Evolutionary conservation across 2,888 invertebrate species (phyloP), one percentile per base, ranked within the genome.

Genomic region (Scaptomyza polygonia): DNA sequence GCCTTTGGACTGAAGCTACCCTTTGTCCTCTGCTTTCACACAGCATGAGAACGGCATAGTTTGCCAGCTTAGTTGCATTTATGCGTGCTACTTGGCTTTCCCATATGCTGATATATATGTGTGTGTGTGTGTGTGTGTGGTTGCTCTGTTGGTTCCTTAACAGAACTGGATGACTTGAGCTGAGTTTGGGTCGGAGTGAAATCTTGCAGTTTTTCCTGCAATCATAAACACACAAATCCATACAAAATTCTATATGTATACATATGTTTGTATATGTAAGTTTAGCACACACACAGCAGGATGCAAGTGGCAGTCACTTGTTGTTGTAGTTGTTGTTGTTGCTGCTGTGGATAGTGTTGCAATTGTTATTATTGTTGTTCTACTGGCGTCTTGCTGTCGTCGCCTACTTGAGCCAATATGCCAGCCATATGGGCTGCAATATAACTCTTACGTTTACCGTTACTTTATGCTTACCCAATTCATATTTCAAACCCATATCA

Each of bases 1-100:
- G 51, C 51, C 29, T 45, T 51, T 57, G 56, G 49, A 42, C 39
- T 52, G 62, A 16, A 16, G 39, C 39, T 9, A 39, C 16, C 16
- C 21, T 34, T 12, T 27, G 51, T 48, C 44, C 39, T 40, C 14
- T 30, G 11, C 34, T 48, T 5, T 12, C 44, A 25, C 25, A 25
- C 34, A 21, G 53, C 56, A 45, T 52, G 62, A 51, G 69, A 53
- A 58, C 42, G 57, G 79, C 79, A 70, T 64, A 70, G 79, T 73
- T 72, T 87, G 66, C 53, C 76, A 59, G 77, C 84, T 83, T 79
- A 64, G 86, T 80, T 83, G 82, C 86, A 82, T 65, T 79, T 65
- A 39, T 59, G 70, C 51, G 44, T 55, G 61, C 30, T 73, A 48
- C 78, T 73, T 67, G 62, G 55, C 25, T 78, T 73, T 63, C 63